Base-by-base conservation (phyloP, 2,888 invertebrate species). In the Suillia variegata region DNA sequence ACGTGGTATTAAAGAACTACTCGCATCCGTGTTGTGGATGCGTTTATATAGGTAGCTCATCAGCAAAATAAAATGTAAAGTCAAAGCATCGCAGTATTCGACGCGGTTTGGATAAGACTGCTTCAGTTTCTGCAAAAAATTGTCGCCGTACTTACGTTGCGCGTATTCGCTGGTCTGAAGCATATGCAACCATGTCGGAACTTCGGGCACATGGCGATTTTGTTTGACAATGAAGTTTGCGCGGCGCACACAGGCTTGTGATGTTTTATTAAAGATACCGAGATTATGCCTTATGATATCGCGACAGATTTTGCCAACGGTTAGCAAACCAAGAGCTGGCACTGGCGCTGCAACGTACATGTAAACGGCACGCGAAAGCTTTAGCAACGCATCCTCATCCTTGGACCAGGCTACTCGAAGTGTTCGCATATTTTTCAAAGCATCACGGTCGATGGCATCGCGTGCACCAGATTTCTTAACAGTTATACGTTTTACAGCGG, bases 321-420 rank as follows among this genome's bases (percentile, higher is more conserved):
- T 67, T 21, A 71, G 64, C 1, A 76, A 62, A 10, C 73, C 69
- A 8, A 80, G 60, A 0, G 74, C 58, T 70, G 82, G 2, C 75
- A 84, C 58, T 69, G 85, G 65, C 84, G 82, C 75, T 8, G 70
- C 70, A 2, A 82, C 62, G 60, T 87, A 86, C 59, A 85, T 75
- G 63, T 85, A 84, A 0, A 88, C 88, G 0, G 89, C 87, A 67
- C 88, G 88, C 64, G 88, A 87, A 63, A 92, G 83, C 49, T 89
- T 80, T 2, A 93, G 74, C 56, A 90, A 79, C 48, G 86, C 86
- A 78, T 92, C 92, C 78, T 93, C 93, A 34, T 85, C 83, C 0
- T 84, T 75, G 6, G 85, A 83, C 91, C 92, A 93, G 6, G 84
- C 84, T 0, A 89, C 87, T 5, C 85, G 83, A 20, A 85, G 70